Conservation (phyloP, 1,140 invertebrate species). For the Cydia fagiglandana region DNA sequence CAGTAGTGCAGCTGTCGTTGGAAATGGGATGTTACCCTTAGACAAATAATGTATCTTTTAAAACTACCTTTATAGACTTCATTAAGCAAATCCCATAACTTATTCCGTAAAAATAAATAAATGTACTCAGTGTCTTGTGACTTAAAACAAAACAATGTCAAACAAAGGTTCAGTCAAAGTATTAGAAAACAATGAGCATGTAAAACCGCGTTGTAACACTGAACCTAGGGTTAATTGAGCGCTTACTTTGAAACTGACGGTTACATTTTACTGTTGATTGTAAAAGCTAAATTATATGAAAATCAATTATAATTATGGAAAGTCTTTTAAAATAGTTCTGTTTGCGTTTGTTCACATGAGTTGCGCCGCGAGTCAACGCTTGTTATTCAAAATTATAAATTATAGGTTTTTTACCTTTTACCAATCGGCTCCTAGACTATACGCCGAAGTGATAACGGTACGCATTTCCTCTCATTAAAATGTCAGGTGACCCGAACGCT, state of each 20-base stretch:
- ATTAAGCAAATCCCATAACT: too few relatives aligned
- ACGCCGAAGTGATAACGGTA: constrained; percentile 10
- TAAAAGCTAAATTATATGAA: not conserved
- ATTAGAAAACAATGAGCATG: constrained; percentile 20
- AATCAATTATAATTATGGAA: not conserved
- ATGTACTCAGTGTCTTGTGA: not conserved
- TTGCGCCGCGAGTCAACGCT: not conserved
- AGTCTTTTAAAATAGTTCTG: not conserved
- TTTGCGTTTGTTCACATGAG: not conserved
- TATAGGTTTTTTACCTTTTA: not conserved
- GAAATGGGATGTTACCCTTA: too few relatives aligned
- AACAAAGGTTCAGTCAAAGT: constrained; percentile 36
- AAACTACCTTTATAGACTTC: too few relatives aligned
- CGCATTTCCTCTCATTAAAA: constrained; percentile 34
- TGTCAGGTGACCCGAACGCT: constrained; percentile 47
- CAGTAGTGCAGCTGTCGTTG: too few relatives aligned
- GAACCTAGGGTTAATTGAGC: constrained; percentile 12
- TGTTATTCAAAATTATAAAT: not conserved
- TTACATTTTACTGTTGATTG: constrained; percentile 20
- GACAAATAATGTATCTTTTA: too few relatives aligned
- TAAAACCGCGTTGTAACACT: constrained; percentile 6
- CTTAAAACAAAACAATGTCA: constrained; percentile 32
- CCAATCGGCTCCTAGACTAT: constrained; percentile 3
- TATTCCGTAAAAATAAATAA: not conserved
- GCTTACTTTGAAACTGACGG: constrained; percentile 3